A percentile compares a stretch with the other conserved stretches of the same genome.
Conservation (phyloP, 2,888 invertebrate genomes). For the Eledona agricola region DNA sequence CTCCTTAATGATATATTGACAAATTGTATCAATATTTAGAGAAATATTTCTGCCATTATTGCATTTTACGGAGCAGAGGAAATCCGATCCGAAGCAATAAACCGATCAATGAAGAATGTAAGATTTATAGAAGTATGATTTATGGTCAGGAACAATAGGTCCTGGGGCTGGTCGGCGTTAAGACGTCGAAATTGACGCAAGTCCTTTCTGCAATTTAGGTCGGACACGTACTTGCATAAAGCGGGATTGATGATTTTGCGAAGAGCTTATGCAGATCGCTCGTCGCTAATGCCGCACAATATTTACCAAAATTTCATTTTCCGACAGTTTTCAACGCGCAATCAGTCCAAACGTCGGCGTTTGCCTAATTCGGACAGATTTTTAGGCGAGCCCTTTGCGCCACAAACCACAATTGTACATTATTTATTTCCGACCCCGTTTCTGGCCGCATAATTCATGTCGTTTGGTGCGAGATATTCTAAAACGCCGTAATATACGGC, state of each 20-base stretch:
- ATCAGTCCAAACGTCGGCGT: not conserved
- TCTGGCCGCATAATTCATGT: no score
- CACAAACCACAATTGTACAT: not conserved
- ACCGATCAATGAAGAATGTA: conserved; percentile 52
- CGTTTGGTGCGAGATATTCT: no score
- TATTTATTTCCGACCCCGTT: conserved; percentile 3
- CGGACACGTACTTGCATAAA: conserved; percentile 33
- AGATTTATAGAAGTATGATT: conserved; percentile 56
- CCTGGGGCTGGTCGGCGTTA: conserved; percentile 31
- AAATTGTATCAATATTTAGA: conserved; percentile 48
- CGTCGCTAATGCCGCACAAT: conserved; percentile 11
- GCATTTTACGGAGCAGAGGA: conserved; percentile 48
- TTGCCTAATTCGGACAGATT: conserved; percentile 2
- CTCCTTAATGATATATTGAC: conserved; percentile 43
- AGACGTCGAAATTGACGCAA: conserved; percentile 9
- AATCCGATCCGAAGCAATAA: conserved; percentile 50
- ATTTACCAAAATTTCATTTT: conserved; percentile 4
- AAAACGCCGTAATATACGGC: no score
- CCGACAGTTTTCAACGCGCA: not conserved
- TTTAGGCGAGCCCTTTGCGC: no score
- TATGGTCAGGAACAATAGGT: conserved; percentile 49
- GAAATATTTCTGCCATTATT: conserved; percentile 50
- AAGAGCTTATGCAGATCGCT: conserved; percentile 30
- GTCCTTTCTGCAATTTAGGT: conserved; percentile 20
- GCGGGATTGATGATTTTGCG: conserved; percentile 31